These are phyloP conservation scores for Pantherophis guttatus DNA, from an alignment of 2,113 vertebrate genomes.

Conservation along the genomic window DNA sequence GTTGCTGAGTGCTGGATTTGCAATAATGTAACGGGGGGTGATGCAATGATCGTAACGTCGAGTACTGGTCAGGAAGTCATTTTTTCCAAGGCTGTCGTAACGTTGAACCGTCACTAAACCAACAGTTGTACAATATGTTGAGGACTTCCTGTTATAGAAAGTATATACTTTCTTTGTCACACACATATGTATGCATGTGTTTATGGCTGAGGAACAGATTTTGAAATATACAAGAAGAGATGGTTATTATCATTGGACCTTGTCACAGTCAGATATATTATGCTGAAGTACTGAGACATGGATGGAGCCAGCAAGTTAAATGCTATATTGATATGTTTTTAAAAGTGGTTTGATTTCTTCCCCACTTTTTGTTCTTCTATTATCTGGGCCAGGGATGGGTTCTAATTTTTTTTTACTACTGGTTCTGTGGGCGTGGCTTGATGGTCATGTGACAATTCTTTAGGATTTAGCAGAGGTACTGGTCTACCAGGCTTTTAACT, in stretches of 20 bases:
- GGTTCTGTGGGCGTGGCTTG: too few species aligned
- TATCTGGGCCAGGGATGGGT: not conserved
- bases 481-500: too few species aligned
- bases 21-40: not conserved
- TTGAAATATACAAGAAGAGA: not conserved
- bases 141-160: not conserved
- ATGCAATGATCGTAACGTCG: not conserved
- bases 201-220: not conserved
- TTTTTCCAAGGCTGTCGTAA: not conserved
- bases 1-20: not conserved
- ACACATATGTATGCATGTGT: not conserved
- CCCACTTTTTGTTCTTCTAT: not conserved
- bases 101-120: not conserved
- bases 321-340: not conserved
- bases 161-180: not conserved
- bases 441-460: too few species aligned
- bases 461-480: too few species aligned
- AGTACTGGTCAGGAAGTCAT: too few species aligned
- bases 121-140: not conserved
- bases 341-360: not conserved
- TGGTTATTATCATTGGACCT: not conserved
- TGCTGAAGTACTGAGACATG: not conserved
- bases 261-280: not conserved
- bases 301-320: not conserved
- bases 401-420: too few species aligned